Base-by-base conservation (phyloP, 2,888 invertebrate species). In the Dioctria rufipes region DNA sequence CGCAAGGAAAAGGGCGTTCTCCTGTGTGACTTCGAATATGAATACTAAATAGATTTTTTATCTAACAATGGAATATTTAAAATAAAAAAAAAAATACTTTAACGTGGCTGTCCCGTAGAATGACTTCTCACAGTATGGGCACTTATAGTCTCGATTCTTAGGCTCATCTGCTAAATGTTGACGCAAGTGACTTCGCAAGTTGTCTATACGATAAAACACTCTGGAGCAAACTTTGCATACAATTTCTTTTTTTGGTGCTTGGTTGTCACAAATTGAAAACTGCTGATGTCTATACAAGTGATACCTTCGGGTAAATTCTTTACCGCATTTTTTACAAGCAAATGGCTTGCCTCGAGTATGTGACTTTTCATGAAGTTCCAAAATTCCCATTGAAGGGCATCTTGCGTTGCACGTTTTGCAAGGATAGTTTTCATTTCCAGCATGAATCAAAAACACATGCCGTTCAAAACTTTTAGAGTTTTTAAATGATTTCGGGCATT, bases 401-500 rank as follows among this genome's bases (percentile, higher is more conserved):
- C 91, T 90, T 2, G 92, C 92, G 79, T 90, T 90, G 85, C 96
- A 96, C 79, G 93, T 91, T 2, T 90, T 89, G 86, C 96, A 96
- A 3, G 90, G 87, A 83, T 92, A 91, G 82, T 92, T 91, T 82
- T 92, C 90, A 65, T 91, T 91, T 54, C 92, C 91, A 67, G 93
- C 92, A 87, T 96, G 96, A 81, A 95, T 93, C 11, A 93, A 92
- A 73, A 91, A 90, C 13, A 91, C 88, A 87, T 96, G 96, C 5
- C 92, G 90, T 67, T 92, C 91, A 82, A 93, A 91, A 84, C 92
- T 93, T 42, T 91, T 90, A 86, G 92, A 91, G 51, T 93, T 92
- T 85, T 93, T 92, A 86, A 95, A 96, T 3, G 93, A 92, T 86
- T 95, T 94, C 9, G 92, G 91, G 85, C 96, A 96, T 83, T 92